Conservation (phyloP, 2,797 vertebrate species). For the Graptemys geographica region DNA sequence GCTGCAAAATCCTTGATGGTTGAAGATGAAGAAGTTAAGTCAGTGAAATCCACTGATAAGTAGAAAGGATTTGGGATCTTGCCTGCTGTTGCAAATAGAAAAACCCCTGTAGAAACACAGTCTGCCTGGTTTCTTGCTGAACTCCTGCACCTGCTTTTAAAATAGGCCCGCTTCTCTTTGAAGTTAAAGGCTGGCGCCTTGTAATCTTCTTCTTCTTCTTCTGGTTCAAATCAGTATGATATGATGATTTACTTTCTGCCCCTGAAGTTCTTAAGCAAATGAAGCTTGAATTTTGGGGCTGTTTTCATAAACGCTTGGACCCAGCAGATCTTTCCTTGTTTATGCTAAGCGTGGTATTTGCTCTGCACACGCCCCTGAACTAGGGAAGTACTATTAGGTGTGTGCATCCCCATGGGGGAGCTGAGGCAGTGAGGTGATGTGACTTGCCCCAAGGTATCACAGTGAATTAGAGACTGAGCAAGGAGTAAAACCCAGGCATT, state of each 20-base stretch:
- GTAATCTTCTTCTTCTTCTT: neutral
- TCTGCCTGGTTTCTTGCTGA: neutral
- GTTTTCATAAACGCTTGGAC: neutral
- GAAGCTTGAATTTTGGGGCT: neutral
- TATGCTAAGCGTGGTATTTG: conserved; percentile 28
- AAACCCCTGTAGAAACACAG: neutral
- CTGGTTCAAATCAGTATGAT: conserved; percentile 35
- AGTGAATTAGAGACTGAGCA: neutral
- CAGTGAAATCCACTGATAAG: neutral
- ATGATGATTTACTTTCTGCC: neutral
- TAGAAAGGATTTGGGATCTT: neutral
- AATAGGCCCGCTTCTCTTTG: neutral
- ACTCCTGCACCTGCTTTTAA: neutral
- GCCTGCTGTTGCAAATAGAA: neutral
- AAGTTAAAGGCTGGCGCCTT: neutral
- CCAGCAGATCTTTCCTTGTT: conserved; percentile 50
- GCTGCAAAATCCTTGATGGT: neutral
- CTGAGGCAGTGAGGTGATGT: neutral
- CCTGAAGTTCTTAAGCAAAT: neutral
- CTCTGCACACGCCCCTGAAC: conserved; percentile 33
- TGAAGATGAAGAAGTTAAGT: neutral
- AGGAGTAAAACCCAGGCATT: neutral
- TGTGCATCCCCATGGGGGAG: neutral
- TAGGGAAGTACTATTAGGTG: fast-evolving
- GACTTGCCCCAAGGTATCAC: fast-evolving